Conservation (phyloP, 2,113 vertebrate genomes). For the Apteryx owenii region DNA sequence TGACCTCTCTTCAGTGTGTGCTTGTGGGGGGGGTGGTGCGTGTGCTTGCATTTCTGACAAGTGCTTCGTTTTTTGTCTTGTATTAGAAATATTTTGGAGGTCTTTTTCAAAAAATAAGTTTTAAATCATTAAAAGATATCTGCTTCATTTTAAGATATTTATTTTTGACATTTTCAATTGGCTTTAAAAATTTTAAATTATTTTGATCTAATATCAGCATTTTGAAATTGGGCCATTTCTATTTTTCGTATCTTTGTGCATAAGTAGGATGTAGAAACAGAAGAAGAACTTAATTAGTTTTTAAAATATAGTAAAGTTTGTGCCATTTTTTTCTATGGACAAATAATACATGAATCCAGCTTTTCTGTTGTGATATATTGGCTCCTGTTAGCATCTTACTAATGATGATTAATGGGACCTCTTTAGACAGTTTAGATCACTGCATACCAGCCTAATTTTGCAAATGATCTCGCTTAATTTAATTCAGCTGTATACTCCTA, state of each 20-base stretch:
- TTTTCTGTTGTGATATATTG: not conserved
- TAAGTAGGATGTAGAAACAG: not conserved
- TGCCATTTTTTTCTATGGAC: not conserved
- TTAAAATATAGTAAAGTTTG: not conserved
- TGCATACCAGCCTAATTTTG: not conserved
- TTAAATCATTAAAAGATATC: not conserved
- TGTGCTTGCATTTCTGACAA: constrained; percentile 22
- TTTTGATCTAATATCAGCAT: not conserved
- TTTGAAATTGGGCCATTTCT: not conserved
- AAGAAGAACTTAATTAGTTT: not conserved
- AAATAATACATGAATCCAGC: not conserved
- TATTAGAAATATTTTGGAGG: constrained; percentile 29
- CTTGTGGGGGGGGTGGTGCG: not conserved
- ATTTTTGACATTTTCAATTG: not conserved
- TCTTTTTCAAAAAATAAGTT: not conserved
- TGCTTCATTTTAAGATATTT: not conserved
- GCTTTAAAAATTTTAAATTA: not conserved
- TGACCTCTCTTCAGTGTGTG: constrained; percentile 11
- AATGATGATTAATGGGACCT: not conserved
- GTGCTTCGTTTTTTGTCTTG: constrained; percentile 27
- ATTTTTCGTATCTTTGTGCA: not conserved
- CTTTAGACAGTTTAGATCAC: not conserved
- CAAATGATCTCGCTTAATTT: not conserved
- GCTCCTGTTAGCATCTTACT: not conserved
- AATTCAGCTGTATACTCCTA: not conserved